Percentiles rank a stretch among this genome's conserved stretches.
Conservation (phyloP, 2,113 vertebrate genomes). For the Odontophorus gujanensis region DNA sequence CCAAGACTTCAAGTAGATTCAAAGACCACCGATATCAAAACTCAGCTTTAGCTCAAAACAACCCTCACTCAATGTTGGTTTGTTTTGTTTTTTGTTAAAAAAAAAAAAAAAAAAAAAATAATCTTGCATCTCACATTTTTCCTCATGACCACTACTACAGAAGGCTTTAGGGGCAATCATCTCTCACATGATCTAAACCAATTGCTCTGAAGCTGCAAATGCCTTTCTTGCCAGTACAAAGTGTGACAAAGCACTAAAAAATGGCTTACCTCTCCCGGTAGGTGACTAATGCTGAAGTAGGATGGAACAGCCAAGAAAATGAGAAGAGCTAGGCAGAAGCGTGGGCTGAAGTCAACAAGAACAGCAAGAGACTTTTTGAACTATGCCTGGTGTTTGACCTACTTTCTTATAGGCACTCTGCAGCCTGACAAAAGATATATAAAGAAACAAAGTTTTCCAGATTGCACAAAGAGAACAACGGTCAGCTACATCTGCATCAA, state of each 20-base stretch:
- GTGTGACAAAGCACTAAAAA: slow-evolving; percentile 41
- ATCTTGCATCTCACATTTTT: background rate
- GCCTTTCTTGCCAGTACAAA: background rate
- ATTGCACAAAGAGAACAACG: background rate
- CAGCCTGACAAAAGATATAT: slow-evolving; percentile 23
- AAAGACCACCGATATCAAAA: background rate
- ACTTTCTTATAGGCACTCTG: slow-evolving; percentile 35
- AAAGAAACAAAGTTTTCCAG: slow-evolving; percentile 18
- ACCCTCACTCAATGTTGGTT: background rate
- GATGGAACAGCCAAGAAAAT: slow-evolving; percentile 45
- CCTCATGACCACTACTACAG: background rate
- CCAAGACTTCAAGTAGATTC: background rate
- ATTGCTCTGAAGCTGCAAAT: slow-evolving; percentile 25
- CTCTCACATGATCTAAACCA: background rate
- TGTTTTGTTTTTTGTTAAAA: no score
- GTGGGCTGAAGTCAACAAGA: slow-evolving; percentile 69
- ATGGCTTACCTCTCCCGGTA: slow-evolving; percentile 48
- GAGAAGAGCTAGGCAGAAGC: slow-evolving; percentile 51
- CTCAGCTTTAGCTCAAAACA: background rate
- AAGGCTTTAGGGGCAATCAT: background rate
- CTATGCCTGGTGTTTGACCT: slow-evolving; percentile 61
- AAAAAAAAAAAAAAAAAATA: background rate
- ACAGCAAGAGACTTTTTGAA: slow-evolving; percentile 63
- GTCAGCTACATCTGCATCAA: slow-evolving; percentile 18
- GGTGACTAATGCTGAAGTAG: slow-evolving; percentile 60